Conservation (phyloP, 2,888 invertebrate genomes). For the Coenonympha arcania region DNA sequence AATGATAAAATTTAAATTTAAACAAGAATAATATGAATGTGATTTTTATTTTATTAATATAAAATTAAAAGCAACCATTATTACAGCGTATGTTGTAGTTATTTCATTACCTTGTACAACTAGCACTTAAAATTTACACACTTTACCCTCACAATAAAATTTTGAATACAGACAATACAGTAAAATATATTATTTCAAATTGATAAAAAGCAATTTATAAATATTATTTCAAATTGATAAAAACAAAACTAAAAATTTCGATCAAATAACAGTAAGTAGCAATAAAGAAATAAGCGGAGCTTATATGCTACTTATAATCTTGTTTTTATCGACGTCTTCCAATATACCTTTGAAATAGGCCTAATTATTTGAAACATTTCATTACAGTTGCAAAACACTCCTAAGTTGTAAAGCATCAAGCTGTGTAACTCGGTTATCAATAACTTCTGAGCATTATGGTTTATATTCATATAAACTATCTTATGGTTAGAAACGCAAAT, state of each 20-base stretch:
- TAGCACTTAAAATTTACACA: constrained; percentile 41
- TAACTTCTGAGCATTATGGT: constrained; percentile 15
- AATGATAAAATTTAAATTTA: constrained; percentile 13
- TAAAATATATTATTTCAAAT: not conserved
- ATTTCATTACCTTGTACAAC: constrained; percentile 33
- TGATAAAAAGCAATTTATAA: not conserved
- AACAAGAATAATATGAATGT: constrained; percentile 31
- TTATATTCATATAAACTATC: constrained; percentile 7
- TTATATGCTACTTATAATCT: constrained; percentile 1
- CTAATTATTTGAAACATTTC: constrained; percentile 11
- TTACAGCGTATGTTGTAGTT: constrained; percentile 60
- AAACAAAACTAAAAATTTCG: not conserved
- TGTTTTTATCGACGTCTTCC: not conserved
- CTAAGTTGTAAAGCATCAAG: constrained; percentile 1
- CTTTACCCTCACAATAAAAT: not conserved
- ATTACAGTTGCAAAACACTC: constrained; percentile 20
- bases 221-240: not conserved
- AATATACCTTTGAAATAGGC: constrained; percentile 19
- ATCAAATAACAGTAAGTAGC: not conserved
- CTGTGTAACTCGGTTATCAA: constrained; percentile 6
- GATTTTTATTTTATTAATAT: constrained; percentile 62
- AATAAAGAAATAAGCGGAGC: constrained; percentile 3
- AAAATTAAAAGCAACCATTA: constrained; percentile 72
- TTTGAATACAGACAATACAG: too few relatives aligned
- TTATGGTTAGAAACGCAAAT: constrained; percentile 7